Base-by-base conservation (phyloP, 2,113 vertebrate species). In the Propithecus coquereli region DNA sequence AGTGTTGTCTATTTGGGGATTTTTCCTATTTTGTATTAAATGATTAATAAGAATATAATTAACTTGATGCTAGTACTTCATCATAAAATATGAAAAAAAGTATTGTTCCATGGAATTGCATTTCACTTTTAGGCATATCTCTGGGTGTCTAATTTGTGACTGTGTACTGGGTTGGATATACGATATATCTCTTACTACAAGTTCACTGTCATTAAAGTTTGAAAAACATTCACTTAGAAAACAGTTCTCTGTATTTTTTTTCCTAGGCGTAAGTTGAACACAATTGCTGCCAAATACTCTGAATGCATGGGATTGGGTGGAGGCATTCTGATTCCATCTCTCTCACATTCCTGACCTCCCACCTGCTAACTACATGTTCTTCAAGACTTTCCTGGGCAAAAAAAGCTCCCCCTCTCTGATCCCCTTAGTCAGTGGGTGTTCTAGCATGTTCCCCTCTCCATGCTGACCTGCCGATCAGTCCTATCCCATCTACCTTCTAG, bases 161-260 rank as follows among this genome's bases (percentile, higher is more conserved):
- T 79, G 30, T 57, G 25, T 40, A 40, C 37, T 16, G 40, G 3
- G 27, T 73, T 90, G 79, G 6, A 80, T 22, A 5, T 71, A 27
- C 27, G 50, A 90, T 37, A 8, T 61, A 89, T 50, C 86, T 90
- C 80, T 95, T 80, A 90, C 40, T 76, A 73, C 13, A 68, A 66
- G 16, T 23, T 82, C 40, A 59, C 22, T 81, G 40, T 25, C 85
- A 68, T 16, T 79, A 45, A 65, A 61, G 8, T 80, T 85, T 43
- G 34, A 85, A 90, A 92, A 96, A n/a, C 22, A n/a, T 1, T 23
- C 52, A 25, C 30, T 59, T 68, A 74, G 83, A 86, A 16, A 83
- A 65, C 2, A 66, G 32, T 76, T 52, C 22, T 66, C 25, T 34
- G 6, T 32, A 5, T 18, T 50, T 82, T 2, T 17, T 17, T 2